Percentiles rank a stretch among this genome's conserved stretches.
phyloP scores from a whole-genome alignment of 1,140 invertebrate genomes.

The Lordiphosa clarofinis region DNA sequence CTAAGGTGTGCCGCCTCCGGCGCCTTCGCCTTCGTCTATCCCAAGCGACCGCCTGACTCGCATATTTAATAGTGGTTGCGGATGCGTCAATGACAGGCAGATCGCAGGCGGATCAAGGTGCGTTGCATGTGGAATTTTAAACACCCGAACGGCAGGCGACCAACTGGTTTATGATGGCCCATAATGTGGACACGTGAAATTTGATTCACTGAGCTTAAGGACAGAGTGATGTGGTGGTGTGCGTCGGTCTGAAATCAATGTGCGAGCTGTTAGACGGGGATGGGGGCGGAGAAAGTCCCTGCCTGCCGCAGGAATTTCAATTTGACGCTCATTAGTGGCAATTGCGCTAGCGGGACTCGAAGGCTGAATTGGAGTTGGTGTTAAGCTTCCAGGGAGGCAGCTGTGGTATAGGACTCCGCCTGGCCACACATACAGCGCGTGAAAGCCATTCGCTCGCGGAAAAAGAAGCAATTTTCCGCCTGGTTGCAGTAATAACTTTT shows the following conservation, averaged over 20 bases:
- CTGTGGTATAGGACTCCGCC: background rate
- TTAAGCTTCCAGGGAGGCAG: slow-evolving; percentile 1
- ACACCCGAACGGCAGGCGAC: slow-evolving; percentile 17
- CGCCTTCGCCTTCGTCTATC: too few species aligned
- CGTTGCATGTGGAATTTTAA: slow-evolving; percentile 36
- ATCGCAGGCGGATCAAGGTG: slow-evolving; percentile 33
- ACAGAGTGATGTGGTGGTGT: slow-evolving; percentile 2
- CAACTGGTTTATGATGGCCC: slow-evolving; percentile 41
- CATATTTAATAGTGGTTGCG: slow-evolving; percentile 31
- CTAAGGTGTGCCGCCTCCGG: too few species aligned
- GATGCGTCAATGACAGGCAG: slow-evolving; percentile 12
- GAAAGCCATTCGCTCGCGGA: slow-evolving; percentile 35
- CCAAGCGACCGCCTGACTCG: slow-evolving; percentile 11
- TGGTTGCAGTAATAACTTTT: slow-evolving; percentile 55
- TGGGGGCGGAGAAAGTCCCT: background rate
- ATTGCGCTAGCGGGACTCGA: slow-evolving; percentile 27
- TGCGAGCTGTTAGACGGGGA: slow-evolving; percentile 4
- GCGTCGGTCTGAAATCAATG: slow-evolving; percentile 28
- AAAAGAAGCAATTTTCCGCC: slow-evolving; percentile 56
- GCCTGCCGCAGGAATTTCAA: slow-evolving; percentile 49
- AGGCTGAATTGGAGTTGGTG: background rate
- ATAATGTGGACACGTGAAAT: slow-evolving; percentile 21
- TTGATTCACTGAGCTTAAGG: slow-evolving; percentile 23
- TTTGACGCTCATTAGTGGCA: slow-evolving; percentile 58
- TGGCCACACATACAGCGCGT: background rate